These are phyloP conservation scores for Lordiphosa clarofinis DNA, from an alignment of 1,140 invertebrate species.

Conservation along the genomic window DNA sequence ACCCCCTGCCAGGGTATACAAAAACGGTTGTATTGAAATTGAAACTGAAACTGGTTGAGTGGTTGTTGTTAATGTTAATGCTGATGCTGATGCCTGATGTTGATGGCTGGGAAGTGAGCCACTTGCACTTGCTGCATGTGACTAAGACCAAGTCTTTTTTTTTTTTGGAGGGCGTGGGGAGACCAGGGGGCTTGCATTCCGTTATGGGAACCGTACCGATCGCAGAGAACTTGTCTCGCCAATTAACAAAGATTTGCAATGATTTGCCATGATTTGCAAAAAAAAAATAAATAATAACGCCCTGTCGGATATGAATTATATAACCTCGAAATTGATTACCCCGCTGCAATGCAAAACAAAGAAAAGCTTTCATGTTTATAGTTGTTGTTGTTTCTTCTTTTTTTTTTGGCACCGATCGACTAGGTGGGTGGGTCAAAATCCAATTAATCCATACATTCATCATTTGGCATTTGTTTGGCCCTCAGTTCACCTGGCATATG, in stretches of 20 bases:
- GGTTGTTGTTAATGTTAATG: conserved; percentile 25
- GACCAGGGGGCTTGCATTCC: too few species aligned
- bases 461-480: conserved; percentile 2
- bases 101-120: conserved; percentile 13
- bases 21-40: conserved; percentile 66
- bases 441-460: conserved; percentile 26
- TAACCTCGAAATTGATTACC: conserved; percentile 3
- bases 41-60: conserved; percentile 71
- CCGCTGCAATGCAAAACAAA: conserved; percentile 6
- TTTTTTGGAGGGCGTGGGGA: too few species aligned
- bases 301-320: background rate
- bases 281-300: too few species aligned
- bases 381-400: background rate
- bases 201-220: too few species aligned
- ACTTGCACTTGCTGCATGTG: conserved; percentile 36
- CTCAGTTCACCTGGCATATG: background rate
- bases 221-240: too few species aligned
- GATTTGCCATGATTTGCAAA: too few species aligned
- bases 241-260: too few species aligned
- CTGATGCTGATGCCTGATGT: conserved; percentile 19
- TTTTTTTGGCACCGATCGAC: conserved; percentile 7
- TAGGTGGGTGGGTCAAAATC: conserved; percentile 28
- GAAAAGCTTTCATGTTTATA: conserved; percentile 16
- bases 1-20: too few species aligned
- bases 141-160: too few species aligned